Percentiles rank a stretch among this genome's conserved stretches.
phyloP scores from a whole-genome alignment of 2,113 vertebrate genomes.

The Phrynosoma blainvillii region DNA sequence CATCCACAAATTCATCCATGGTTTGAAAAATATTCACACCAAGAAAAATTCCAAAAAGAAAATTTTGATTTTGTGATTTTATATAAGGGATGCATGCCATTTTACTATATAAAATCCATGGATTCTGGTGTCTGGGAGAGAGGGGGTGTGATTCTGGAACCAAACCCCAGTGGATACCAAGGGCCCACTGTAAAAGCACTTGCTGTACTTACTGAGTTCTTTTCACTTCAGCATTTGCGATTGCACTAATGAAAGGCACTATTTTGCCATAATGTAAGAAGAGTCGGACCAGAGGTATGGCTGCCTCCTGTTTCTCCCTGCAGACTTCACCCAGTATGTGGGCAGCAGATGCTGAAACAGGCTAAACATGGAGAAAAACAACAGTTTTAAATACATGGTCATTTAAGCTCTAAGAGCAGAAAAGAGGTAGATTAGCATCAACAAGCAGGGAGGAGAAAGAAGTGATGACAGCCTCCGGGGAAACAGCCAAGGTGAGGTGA shows the following conservation, averaged over 20 bases:
- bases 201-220: conserved; percentile 93
- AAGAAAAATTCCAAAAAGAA: no score
- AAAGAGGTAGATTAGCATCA: no score
- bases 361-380: conserved; percentile 75
- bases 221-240: conserved; percentile 94
- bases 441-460: no score
- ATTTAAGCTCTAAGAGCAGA: no score
- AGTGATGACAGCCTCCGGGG: no score
- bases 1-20: no score
- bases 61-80: no score
- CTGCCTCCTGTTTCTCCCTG: conserved; percentile 96
- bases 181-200: conserved; percentile 5
- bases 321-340: conserved; percentile 95
- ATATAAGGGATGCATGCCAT: no score
- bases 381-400: conserved; percentile 6
- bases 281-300: conserved; percentile 93
- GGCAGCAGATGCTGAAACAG: conserved; percentile 93
- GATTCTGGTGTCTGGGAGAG: not conserved
- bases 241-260: conserved; percentile 96
- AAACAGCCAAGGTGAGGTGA: no score
- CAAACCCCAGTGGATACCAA: not conserved
- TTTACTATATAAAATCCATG: not conserved
- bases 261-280: conserved; percentile 94
- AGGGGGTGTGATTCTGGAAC: not conserved
- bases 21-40: no score